phyloP scores from a whole-genome alignment of 2,888 invertebrate genomes.

The Keiferia lycopersicella region DNA sequence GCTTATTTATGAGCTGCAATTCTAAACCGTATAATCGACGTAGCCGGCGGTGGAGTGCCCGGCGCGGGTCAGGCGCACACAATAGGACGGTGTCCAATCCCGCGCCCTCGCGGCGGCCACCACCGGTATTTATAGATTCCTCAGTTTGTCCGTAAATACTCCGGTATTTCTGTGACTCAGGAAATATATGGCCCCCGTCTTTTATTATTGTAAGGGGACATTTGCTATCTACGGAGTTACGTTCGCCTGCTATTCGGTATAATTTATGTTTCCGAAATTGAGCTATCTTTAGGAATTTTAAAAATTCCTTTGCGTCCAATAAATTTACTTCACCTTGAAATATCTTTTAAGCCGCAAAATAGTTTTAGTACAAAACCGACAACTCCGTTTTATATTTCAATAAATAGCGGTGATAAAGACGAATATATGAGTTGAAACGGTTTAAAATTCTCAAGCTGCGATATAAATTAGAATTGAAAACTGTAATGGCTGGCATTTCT shows the following conservation, averaged over 20 bases:
- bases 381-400: background rate
- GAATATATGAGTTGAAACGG: background rate
- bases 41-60: background rate
- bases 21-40: background rate
- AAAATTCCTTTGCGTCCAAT: slow-evolving; percentile 1
- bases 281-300: slow-evolving; percentile 15
- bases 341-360: background rate
- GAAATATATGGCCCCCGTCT: slow-evolving; percentile 13
- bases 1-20: slow-evolving; percentile 5
- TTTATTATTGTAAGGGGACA: slow-evolving; percentile 24
- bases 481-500: slow-evolving; percentile 20
- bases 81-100: slow-evolving; percentile 12
- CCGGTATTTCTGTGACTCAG: slow-evolving; percentile 16
- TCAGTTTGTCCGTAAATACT: slow-evolving; percentile 19
- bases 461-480: slow-evolving; percentile 23
- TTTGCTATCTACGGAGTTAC: slow-evolving; percentile 12
- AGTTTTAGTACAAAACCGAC: background rate
- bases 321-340: slow-evolving; percentile 3
- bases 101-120: background rate
- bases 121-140: slow-evolving; percentile 23
- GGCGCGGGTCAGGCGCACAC: slow-evolving; percentile 12
- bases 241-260: background rate
- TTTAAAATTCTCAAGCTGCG: slow-evolving; percentile 5
- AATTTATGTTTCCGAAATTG: slow-evolving; percentile 15
- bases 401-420: background rate